phyloP scores from a whole-genome alignment of 1,140 invertebrate species.

The Portunus trituberculatus region DNA sequence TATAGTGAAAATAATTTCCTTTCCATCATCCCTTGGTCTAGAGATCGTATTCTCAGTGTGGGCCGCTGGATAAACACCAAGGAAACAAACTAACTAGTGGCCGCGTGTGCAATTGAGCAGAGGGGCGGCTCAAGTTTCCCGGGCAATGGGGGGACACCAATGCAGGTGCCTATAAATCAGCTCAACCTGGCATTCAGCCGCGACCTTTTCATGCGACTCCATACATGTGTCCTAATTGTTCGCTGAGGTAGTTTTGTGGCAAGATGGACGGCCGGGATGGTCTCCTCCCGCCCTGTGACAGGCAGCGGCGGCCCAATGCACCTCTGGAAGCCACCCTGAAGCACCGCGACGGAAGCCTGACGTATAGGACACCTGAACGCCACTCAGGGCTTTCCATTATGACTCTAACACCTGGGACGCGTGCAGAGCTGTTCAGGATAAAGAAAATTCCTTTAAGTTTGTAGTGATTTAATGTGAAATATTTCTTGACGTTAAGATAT shows the following conservation, averaged over 20 bases:
- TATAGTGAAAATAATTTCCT: too few relatives aligned
- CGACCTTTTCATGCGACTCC: slow-evolving; percentile 55
- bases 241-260: slow-evolving; percentile 65
- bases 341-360: too few relatives aligned
- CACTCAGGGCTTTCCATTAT: too few relatives aligned
- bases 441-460: too few relatives aligned
- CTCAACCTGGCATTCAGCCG: slow-evolving; percentile 37
- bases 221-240: slow-evolving; percentile 73
- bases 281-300: neutral
- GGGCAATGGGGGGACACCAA: slow-evolving; percentile 7
- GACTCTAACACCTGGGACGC: too few relatives aligned
- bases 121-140: slow-evolving; percentile 55
- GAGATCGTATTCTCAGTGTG: neutral
- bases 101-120: slow-evolving; percentile 57
- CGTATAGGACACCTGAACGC: too few relatives aligned
- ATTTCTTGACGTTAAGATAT: too few relatives aligned
- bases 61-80: too few relatives aligned
- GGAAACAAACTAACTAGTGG: neutral
- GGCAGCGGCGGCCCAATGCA: too few relatives aligned
- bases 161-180: slow-evolving; percentile 70
- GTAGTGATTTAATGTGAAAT: too few relatives aligned
- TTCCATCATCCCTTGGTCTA: too few relatives aligned
- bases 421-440: too few relatives aligned
- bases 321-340: neutral
- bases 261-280: slow-evolving; percentile 54